Conservation (phyloP, 2,113 vertebrate genomes). For the Etia nguti region DNA sequence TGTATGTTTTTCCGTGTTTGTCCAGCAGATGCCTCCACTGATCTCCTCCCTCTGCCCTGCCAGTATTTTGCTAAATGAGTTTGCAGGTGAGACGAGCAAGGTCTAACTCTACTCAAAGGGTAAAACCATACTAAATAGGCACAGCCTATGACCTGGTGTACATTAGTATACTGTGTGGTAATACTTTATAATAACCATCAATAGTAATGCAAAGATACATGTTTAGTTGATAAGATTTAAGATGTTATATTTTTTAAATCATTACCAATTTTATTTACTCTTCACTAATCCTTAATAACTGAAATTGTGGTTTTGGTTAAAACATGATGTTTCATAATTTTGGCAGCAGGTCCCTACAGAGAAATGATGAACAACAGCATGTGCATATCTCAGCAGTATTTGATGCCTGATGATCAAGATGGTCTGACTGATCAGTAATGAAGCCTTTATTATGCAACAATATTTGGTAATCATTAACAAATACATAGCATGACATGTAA, state of each 20-base stretch:
- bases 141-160: not conserved
- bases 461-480: not conserved
- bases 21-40: not conserved
- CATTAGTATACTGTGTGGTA: not conserved
- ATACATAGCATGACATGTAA: not conserved
- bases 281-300: not conserved
- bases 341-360: fast-evolving
- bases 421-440: not conserved
- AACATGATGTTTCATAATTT: not conserved
- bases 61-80: not conserved
- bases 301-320: not conserved
- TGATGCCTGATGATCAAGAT: not conserved
- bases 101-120: not conserved
- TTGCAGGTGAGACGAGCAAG: fast-evolving
- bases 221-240: not conserved
- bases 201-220: not conserved
- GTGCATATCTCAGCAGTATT: fast-evolving
- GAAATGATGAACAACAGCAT: not conserved
- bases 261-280: not conserved
- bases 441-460: not conserved
- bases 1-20: not conserved
- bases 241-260: fast-evolving
- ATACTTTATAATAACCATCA: not conserved
- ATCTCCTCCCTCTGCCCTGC: not conserved
- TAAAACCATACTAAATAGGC: fast-evolving